Base-by-base conservation (phyloP, 2,797 vertebrate species). In the Arrhamphus sclerolepis region DNA sequence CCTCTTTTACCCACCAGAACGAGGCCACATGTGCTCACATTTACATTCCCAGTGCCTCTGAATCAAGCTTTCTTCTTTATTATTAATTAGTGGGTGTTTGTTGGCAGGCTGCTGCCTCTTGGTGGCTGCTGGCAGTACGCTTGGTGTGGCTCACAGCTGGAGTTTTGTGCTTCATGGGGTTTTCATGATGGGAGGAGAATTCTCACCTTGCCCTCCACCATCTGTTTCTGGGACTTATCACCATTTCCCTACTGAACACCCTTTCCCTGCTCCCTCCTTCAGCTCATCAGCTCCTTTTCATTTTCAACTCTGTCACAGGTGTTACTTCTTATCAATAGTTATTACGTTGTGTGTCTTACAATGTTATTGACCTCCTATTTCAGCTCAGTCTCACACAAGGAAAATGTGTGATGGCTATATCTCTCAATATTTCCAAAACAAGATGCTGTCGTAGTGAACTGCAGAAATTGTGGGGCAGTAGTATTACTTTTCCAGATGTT, bases 141-240 rank as follows among this genome's bases (percentile, higher is more conserved):
- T 70, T 5, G 59, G 24, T 55, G 59, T 55, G 19, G 4, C 18
- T 71, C 66, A 60, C 80, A 82, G 75, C 78, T 85, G 82, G 70
- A 78, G 64, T 19, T 68, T 49, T 44, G 55, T 66, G 70, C 72
- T 77, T 46, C 39, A 17, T 53, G 61, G 69, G 46, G 69, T 67
- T 82, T 70, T 69, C 56, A 66, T 82, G 55, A 77, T 64, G 51
- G 34, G 67, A 50, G 21, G 20, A 28, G 44, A 22, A 47, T 51
- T 65, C 63, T 75, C 66, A 39, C 41, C 10, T 60, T 8, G 11
- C 46, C 46, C 55, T 51, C 64, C 55, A 16, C 83, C 87, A 89
- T 90, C 87, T 90, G 87, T 83, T 78, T 69, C 55, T 44, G 81
- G 66, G 81, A 84, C 49, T 54, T 40, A 31, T 31, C 61, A 51